A percentile compares a stretch with the other conserved stretches of the same genome.
Conservation (phyloP, 2,797 vertebrate genomes). For the Lophotriccus pileatus region DNA sequence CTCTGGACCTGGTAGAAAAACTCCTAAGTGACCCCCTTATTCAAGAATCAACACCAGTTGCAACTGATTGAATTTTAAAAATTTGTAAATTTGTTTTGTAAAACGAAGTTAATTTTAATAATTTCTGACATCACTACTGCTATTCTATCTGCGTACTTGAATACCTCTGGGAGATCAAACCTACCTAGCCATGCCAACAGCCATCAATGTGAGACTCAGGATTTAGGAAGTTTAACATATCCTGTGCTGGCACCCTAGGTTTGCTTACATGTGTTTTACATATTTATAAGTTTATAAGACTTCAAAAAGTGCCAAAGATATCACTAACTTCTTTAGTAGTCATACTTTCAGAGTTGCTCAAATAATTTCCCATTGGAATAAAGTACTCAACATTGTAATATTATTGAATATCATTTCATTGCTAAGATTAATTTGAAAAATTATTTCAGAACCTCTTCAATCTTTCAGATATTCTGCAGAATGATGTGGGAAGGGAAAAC, state of each 20-base stretch:
- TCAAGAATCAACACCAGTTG: neutral
- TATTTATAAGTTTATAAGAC: neutral
- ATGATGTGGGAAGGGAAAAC: too few species aligned
- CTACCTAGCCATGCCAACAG: neutral
- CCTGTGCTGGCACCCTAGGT: neutral
- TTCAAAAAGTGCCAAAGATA: neutral
- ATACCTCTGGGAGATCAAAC: neutral
- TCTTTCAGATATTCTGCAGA: neutral
- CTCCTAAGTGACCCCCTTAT: neutral
- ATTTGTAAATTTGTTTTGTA: neutral
- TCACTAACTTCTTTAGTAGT: neutral
- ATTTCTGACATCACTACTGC: neutral
- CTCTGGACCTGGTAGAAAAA: neutral
- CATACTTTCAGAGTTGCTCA: neutral
- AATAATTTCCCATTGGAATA: neutral
- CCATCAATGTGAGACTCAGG: neutral
- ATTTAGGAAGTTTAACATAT: neutral
- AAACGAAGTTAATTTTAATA: neutral
- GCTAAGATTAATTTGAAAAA: neutral
- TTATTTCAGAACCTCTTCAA: neutral
- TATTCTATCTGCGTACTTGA: neutral
- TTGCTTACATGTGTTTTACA: neutral
- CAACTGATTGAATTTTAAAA: neutral
- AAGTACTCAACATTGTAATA: neutral
- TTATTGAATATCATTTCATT: neutral